Base-by-base conservation (phyloP, 1,140 invertebrate genomes). In the Trialeurodes vaporariorum region DNA sequence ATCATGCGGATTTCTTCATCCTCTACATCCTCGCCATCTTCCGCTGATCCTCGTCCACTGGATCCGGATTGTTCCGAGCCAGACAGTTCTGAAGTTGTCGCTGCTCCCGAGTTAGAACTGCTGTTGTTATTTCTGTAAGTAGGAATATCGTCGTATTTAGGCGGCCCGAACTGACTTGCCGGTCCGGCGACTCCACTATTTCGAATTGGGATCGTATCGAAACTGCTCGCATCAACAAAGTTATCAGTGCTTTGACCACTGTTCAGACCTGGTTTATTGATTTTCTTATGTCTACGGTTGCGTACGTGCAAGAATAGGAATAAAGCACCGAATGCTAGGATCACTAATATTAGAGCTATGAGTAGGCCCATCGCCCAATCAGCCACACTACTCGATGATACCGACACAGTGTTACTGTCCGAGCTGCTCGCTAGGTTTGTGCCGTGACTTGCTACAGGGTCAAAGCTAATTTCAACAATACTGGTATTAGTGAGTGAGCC, bases 1-100 rank as follows among this genome's bases (percentile, higher is more conserved):
- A 98, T 98, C 93, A 96, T 97, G 69, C 93, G 82, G 63, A 98
- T 97, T 80, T 98, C 96, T 80, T 98, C 95, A 76, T 98, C 94
- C 72, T 92, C 91, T 1, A 92, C 92, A 71, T 96, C 93, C 72
- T 92, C 90, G 0, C 86, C 87, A 71, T 94, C 93, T 80, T 98
- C 95, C 1, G 93, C 95, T 0, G 95, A 98, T 0, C 95, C 25
- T 93, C 83, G 58, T 17, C 95, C 95, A 75, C 93, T 96, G 0
- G 94, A 97, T 0, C 93, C 93, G 0, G 92, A 96, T 74, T 95
- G 92, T 77, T 95, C 87, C 68, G 92, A 89, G 59, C 90, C 92
- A 0, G 92, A 94, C 1, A 95, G 77, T 76, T 95, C 93, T 0
- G 92, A 94, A 0, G 91, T 93, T 0, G 92, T 92, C 24, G 90